Conservation (phyloP, 2,113 vertebrate species). For the Peromyscus maniculatus region DNA sequence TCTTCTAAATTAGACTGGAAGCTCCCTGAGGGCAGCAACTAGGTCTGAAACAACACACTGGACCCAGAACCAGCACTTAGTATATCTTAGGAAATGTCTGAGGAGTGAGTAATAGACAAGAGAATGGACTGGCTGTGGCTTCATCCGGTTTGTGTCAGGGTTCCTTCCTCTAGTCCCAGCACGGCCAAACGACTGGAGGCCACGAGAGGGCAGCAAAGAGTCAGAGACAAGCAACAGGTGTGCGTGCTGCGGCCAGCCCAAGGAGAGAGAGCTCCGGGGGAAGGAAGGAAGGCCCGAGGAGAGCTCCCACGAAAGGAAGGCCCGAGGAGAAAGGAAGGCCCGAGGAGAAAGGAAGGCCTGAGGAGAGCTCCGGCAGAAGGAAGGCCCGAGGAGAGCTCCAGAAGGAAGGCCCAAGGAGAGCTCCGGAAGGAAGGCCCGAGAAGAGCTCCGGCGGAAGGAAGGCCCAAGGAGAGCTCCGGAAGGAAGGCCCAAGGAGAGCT, state of each 20-base stretch:
- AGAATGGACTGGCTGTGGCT: background rate
- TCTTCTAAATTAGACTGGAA: conserved; percentile 25
- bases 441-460: background rate
- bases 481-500: too few species aligned
- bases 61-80: background rate
- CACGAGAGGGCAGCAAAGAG: conserved; percentile 83
- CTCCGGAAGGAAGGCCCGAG: accelerated
- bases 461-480: too few species aligned
- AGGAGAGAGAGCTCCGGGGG: too few species aligned
- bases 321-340: too few species aligned
- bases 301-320: too few species aligned
- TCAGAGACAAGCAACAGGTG: conserved; percentile 79
- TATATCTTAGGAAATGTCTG: background rate
- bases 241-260: accelerated
- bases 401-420: too few species aligned
- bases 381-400: too few species aligned
- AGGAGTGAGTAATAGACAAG: background rate
- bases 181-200: background rate
- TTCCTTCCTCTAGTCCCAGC: background rate
- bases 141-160: background rate
- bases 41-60: background rate
- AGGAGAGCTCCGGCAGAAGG: background rate
- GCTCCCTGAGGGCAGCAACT: conserved; percentile 52
- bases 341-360: too few species aligned
- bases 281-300: accelerated